phyloP scores from a whole-genome alignment of 2,797 vertebrate species.

The Carduelis carduelis region DNA sequence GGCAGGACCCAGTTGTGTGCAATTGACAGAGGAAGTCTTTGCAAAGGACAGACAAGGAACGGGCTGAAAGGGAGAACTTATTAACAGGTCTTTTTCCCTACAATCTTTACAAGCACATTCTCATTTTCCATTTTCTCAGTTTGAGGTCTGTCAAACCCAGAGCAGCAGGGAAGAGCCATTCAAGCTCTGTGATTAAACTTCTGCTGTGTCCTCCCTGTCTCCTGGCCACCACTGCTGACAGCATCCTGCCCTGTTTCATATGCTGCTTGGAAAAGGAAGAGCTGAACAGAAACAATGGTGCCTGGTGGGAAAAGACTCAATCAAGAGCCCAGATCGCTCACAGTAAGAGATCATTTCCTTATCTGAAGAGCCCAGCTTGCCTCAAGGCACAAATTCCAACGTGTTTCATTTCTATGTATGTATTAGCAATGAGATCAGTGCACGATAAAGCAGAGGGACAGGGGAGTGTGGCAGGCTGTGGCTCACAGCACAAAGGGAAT shows the following conservation, averaged over 20 bases:
- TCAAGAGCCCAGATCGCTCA: neutral
- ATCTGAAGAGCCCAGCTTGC: conserved; percentile 27
- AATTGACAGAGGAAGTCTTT: neutral
- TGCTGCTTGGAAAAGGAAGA: neutral
- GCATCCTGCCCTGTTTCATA: neutral
- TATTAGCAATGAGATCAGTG: neutral
- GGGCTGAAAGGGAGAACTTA: neutral
- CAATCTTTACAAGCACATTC: neutral
- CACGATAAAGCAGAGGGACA: neutral
- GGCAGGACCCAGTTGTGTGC: neutral
- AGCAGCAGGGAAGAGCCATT: neutral
- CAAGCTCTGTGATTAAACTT: neutral
- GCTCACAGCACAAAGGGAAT: neutral
- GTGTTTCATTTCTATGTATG: neutral
- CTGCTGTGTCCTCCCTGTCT: neutral
- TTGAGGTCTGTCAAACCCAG: neutral
- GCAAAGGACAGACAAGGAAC: neutral
- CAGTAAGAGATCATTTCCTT: conserved; percentile 35
- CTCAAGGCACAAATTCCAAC: conserved; percentile 14
- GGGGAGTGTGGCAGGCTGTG: neutral
- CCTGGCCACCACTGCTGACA: neutral
- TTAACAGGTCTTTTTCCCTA: neutral
- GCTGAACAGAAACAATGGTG: conserved; percentile 22
- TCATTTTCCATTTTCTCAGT: neutral
- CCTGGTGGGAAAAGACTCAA: neutral